Conservation (phyloP, 2,113 vertebrate species). For the Sinocyclocheilus grahami region DNA sequence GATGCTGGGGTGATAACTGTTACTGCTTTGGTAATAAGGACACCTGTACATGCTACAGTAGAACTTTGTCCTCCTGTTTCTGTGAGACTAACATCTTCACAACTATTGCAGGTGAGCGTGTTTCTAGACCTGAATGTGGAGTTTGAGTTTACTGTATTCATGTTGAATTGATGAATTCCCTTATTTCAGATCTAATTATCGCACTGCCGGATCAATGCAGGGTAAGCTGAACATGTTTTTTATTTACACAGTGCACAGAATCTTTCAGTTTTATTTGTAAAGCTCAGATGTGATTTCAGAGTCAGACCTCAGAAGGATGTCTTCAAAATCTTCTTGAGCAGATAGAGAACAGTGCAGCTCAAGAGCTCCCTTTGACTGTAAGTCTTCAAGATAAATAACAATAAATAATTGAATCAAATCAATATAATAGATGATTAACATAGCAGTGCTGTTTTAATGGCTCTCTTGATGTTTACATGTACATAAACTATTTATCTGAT, state of each 20-base stretch:
- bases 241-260: neutral
- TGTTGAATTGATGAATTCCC: neutral
- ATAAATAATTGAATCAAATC: neutral
- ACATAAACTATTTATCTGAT: neutral
- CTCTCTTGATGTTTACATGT: neutral
- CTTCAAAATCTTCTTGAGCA: neutral
- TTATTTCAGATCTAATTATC: neutral
- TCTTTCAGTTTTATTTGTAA: neutral
- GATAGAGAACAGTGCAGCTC: neutral
- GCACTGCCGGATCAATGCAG: neutral
- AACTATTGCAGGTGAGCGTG: neutral
- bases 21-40: neutral
- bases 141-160: neutral
- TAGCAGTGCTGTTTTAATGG: neutral
- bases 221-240: neutral
- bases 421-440: neutral
- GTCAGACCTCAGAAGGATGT: neutral
- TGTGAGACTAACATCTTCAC: neutral
- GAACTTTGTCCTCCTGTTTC: neutral
- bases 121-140: neutral
- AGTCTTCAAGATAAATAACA: neutral
- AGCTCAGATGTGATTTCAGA: neutral
- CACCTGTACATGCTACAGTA: neutral
- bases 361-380: neutral
- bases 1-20: neutral